These are phyloP conservation scores for Cyclura pinguis DNA, from an alignment of 2,797 vertebrate genomes.

Conservation along the genomic window DNA sequence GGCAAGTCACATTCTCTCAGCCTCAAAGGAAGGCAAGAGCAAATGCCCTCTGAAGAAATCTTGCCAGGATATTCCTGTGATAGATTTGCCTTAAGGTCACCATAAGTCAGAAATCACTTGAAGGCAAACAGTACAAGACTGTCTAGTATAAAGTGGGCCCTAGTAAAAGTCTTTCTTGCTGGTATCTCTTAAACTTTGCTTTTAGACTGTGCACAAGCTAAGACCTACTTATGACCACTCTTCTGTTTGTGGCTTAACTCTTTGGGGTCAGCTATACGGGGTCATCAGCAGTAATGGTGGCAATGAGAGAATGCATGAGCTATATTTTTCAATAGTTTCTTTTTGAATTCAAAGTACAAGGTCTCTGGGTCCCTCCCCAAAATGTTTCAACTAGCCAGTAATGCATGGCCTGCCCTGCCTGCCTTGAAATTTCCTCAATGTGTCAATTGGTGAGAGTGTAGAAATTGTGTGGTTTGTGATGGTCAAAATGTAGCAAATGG, in stretches of 20 bases:
- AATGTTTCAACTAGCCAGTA: not conserved
- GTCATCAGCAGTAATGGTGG: no score
- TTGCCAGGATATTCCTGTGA: no score
- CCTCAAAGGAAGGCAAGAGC: no score
- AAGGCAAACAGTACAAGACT: no score
- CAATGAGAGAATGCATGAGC: not conserved
- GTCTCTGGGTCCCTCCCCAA: not conserved
- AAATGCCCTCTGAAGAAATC: no score
- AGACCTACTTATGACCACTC: not conserved
- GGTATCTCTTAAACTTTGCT: no score
- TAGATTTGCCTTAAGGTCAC: no score
- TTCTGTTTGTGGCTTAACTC: not conserved
- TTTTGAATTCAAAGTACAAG: not conserved
- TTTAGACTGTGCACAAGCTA: no score
- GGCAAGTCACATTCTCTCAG: no score
- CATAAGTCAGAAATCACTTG: no score
- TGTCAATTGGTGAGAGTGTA: not conserved
- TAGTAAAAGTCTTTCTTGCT: no score
- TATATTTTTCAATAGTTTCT: not conserved
- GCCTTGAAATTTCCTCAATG: not conserved
- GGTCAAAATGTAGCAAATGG: not conserved
- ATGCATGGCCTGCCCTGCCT: not conserved
- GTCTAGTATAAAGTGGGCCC: no score
- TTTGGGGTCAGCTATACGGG: not conserved
- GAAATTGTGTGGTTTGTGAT: not conserved